Base-by-base conservation (phyloP, 2,113 vertebrate genomes). In the Aegithalos caudatus region DNA sequence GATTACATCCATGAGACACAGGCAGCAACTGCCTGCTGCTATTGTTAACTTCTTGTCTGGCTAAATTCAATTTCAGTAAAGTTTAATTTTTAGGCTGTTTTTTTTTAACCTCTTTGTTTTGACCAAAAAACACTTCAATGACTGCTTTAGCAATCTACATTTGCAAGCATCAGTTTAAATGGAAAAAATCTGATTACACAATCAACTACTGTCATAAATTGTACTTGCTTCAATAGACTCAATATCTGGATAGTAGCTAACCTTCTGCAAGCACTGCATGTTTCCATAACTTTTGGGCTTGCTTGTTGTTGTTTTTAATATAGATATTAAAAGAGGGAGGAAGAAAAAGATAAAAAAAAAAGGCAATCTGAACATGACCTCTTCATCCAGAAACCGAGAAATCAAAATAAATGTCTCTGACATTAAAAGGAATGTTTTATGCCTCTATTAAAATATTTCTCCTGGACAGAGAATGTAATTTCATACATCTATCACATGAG, bases 321-420 rank as follows among this genome's bases (percentile, higher is more conserved):
- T 1, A 47, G 9, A 38, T 50, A 18, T 44, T 44, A 57, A 42
- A 57, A 42, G 24, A 9, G 0, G 4, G 1, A 11, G 11, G 8
- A 6, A 7, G 27, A 37, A 37, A 37, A 47, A 29, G 4, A 61
- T 40, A 2, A 18, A 62, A 57, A 2, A 18, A 62, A 57, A 70
- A 45, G 6, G 19, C 19, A 33, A 0, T 0, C 6, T 81, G 7
- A 8, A 28, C 10, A 14, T 6, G 3, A 56, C 4, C 10, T 35
- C 25, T 77, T 60, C 13, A 48, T 50, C 14, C 44, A 65, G 67
- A 70, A 86, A 65, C 8, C 80, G 11, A 61, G 9, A 79, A 86
- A 90, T 67, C 22, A 76, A 17, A 85, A 67, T 29, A 72, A 90
- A 64, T n/a, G 2, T n/a, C 23, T 23, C 37, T 57, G 64, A 65